These are phyloP conservation scores for Allobates femoralis DNA, from an alignment of 2,797 vertebrate species.

Conservation along the genomic window DNA sequence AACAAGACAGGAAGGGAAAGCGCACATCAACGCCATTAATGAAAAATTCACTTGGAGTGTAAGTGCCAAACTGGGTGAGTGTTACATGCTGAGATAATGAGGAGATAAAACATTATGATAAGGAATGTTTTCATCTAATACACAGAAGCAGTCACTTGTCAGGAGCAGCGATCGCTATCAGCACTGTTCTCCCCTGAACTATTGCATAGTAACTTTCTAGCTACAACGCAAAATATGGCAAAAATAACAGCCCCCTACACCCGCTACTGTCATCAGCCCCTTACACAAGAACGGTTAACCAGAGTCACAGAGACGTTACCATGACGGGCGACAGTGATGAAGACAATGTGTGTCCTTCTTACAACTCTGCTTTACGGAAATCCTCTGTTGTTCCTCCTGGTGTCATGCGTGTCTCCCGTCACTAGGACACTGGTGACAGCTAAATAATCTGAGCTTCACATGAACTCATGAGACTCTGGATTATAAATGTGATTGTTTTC, in stretches of 20 bases:
- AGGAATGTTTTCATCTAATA: slow-evolving; percentile 62
- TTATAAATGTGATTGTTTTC: too few relatives aligned
- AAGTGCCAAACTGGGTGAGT: slow-evolving; percentile 55
- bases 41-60: slow-evolving; percentile 60
- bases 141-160: slow-evolving; percentile 57
- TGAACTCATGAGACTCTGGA: too few relatives aligned
- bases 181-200: slow-evolving; percentile 44
- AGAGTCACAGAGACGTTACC: background rate
- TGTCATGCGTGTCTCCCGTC: too few relatives aligned
- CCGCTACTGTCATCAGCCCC: slow-evolving; percentile 18
- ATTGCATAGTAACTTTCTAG: slow-evolving; percentile 57
- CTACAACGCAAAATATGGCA: slow-evolving; percentile 28
- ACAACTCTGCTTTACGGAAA: too few relatives aligned
- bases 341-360: background rate
- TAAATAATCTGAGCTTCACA: too few relatives aligned
- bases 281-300: background rate
- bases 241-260: slow-evolving; percentile 25
- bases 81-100: slow-evolving; percentile 61
- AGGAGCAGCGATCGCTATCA: slow-evolving; percentile 45
- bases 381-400: too few relatives aligned
- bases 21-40: slow-evolving; percentile 55
- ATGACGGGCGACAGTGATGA: background rate
- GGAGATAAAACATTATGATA: slow-evolving; percentile 60
- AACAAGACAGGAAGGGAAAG: slow-evolving; percentile 37
- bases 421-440: too few relatives aligned